A percentile compares a stretch with the other conserved stretches of the same genome.
phyloP scores from a whole-genome alignment of 2,113 vertebrate species.

The Terrapene triunguis region DNA sequence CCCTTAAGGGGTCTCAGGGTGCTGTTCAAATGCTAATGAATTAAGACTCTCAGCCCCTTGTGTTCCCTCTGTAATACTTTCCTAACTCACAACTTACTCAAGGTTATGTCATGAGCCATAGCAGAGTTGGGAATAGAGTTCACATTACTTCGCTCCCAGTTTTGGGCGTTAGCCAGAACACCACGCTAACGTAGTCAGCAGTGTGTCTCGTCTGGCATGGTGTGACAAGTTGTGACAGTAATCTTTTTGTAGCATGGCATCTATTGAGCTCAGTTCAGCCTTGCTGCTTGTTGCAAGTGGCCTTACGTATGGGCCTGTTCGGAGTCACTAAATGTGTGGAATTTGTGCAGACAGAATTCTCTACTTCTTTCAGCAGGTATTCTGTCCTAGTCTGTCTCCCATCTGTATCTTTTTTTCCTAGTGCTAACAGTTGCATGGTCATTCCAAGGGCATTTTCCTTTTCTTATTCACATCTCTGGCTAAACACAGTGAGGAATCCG shows the following conservation, averaged over 20 bases:
- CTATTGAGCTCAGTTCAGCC: neutral
- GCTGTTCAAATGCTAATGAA: no score
- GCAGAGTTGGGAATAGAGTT: neutral
- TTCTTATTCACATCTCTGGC: neutral
- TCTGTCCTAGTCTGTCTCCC: neutral
- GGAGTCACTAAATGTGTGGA: neutral
- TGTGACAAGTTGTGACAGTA: accelerated
- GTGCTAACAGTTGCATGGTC: neutral
- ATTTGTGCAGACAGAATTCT: neutral
- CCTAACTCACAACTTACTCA: no score
- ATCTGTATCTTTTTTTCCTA: neutral
- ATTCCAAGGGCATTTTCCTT: neutral
- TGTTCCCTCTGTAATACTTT: no score
- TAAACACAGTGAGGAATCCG: neutral
- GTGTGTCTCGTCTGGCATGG: neutral
- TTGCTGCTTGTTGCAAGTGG: neutral
- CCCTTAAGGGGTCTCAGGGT: no score
- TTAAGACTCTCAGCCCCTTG: no score
- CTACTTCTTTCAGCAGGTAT: neutral
- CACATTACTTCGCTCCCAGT: neutral
- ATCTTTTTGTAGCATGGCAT: accelerated
- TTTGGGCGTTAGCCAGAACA: neutral
- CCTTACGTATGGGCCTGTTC: neutral
- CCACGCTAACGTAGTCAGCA: neutral
- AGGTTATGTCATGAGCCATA: neutral